Conservation (phyloP, 1,140 invertebrate species). For the Saccostrea cuccullata region DNA sequence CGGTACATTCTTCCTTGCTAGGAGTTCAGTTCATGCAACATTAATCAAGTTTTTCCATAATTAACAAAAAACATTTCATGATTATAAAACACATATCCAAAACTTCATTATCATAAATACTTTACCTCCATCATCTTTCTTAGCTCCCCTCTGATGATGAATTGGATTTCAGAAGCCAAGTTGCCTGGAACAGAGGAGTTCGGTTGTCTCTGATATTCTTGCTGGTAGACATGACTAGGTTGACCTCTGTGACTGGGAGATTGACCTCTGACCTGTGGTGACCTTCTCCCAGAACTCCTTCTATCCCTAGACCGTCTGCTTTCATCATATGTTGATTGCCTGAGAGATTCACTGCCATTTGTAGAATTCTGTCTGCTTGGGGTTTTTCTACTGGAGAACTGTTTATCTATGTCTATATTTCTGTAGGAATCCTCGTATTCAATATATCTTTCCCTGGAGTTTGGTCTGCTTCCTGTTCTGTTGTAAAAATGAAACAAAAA, state of each 20-base stretch:
- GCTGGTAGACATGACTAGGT: not conserved
- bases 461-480: slow-evolving; percentile 8
- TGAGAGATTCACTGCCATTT: not conserved
- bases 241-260: slow-evolving; percentile 26
- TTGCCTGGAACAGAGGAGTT: slow-evolving; percentile 40
- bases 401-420: not conserved
- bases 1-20: no score
- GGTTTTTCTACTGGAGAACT: not conserved
- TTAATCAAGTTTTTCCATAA: no score
- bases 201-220: not conserved
- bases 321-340: not conserved
- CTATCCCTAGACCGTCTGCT: not conserved
- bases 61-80: no score
- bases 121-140: slow-evolving; percentile 74
- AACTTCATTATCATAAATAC: not conserved
- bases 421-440: not conserved
- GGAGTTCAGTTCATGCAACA: no score
- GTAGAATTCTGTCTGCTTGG: not conserved
- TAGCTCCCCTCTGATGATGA: slow-evolving; percentile 71
- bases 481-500: no score
- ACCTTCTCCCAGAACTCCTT: slow-evolving; percentile 13
- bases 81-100: not conserved
- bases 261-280: slow-evolving; percentile 38
- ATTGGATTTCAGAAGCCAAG: slow-evolving; percentile 70
- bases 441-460: not conserved